Conservation (phyloP, 2,113 vertebrate genomes). For the rat (Rattus norvegicus) region DNA sequence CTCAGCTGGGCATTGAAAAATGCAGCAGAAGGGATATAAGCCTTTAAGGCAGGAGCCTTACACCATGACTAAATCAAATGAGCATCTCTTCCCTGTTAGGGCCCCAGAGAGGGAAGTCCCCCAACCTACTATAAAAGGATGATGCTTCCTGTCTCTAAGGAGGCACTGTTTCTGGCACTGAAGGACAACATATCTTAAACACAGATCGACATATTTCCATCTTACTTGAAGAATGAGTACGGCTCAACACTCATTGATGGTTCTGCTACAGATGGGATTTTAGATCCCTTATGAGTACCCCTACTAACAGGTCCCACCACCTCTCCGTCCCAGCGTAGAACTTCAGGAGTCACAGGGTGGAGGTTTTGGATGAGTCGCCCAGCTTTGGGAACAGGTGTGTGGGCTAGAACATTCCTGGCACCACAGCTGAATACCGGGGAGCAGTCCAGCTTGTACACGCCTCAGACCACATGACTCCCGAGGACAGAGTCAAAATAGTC, state of each 20-base stretch:
- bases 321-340: neutral
- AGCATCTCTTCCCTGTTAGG: neutral
- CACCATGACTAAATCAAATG: neutral
- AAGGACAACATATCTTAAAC: neutral
- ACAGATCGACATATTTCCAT: fast-evolving
- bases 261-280: neutral
- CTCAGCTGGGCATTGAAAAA: neutral
- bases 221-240: neutral
- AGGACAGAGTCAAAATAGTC: slow-evolving; percentile 74
- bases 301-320: neutral
- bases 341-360: neutral
- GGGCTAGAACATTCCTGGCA: slow-evolving; percentile 60
- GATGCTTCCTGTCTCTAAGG: neutral
- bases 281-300: neutral
- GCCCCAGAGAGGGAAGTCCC: neutral
- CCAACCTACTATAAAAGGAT: neutral
- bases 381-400: slow-evolving; percentile 64
- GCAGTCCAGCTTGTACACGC: neutral
- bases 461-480: slow-evolving; percentile 61
- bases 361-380: neutral
- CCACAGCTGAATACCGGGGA: neutral
- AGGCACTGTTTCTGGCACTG: neutral
- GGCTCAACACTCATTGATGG: neutral
- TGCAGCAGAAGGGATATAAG: neutral
- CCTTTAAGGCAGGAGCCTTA: neutral